Evolutionary conservation across 2,113 vertebrate species (phyloP), one percentile per base, ranked within the genome.

Genomic region (Urocynchramus pylzowi): DNA sequence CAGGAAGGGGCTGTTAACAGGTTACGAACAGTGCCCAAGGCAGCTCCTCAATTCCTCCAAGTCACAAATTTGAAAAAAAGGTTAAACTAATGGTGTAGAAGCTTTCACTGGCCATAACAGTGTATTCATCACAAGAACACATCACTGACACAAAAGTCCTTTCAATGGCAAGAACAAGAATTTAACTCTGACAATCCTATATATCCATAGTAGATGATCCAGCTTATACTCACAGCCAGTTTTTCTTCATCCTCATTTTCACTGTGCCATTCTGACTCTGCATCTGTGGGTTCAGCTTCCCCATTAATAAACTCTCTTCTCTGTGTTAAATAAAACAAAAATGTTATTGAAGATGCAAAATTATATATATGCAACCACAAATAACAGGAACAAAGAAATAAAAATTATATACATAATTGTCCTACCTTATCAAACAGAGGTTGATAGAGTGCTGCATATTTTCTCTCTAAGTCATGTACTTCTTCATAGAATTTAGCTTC

Each of bases 401-500:
- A 17, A 54, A 39, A 78, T 28, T 18, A 76, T 6, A 49, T 3
- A 31, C 3, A 20, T 1, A 9, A 28, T 37, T 11, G 33, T 26
- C 94, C 30, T 96, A 99, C 99, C 99, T 99, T 99, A 92, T 99
- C 99, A 91, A 99, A 99, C 63, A 99, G 98, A 23, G 99, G 99
- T 18, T 99, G 98, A 95, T 99, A 99, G 27, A 99, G 97, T 4
- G 98, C 98, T 8, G 99, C 99, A 3, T 99, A 99, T 86, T 99
- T 99, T 94, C 99, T 98, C 98, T 99, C 99, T 81, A 99, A 95
- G 94, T 99, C 99, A 16, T 99, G 99, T 35, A 99, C 99, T 96
- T 99, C 99, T 91, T 99, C 99, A 42, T 99, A 99, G 98, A 99
- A 99, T 95, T 99, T 99, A 75, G 99, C 99, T 94, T 99, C 99